Evolutionary conservation across 2,888 invertebrate species (phyloP).

Genomic region (Tholera decimalis): DNA sequence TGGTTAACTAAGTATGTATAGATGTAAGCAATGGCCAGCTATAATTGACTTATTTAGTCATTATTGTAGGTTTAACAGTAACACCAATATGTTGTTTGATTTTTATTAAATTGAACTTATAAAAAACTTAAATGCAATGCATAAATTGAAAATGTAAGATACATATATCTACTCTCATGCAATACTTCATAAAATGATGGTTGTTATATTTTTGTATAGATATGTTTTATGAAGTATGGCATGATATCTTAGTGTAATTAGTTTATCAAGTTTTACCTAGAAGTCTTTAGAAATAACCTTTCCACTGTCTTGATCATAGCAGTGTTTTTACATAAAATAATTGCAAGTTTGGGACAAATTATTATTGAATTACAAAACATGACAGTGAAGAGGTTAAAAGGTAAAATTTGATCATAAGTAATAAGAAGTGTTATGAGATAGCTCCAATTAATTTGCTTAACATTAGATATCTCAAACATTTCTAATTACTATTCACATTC

Average conservation of each 20-base stretch:
- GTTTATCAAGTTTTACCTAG: constrained; percentile 76
- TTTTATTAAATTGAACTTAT: constrained; percentile 90
- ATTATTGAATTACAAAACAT: not conserved
- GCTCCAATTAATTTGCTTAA: constrained; percentile 59
- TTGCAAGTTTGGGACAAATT: not conserved
- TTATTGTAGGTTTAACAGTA: constrained; percentile 81
- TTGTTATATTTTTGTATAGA: constrained; percentile 67
- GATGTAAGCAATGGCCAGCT: constrained; percentile 81
- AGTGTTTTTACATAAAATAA: not conserved
- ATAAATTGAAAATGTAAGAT: constrained; percentile 90
- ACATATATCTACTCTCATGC: constrained; percentile 85
- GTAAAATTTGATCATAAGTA: constrained; percentile 78
- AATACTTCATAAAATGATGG: constrained; percentile 75
- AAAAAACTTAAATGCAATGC: constrained; percentile 89
- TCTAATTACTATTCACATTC: constrained; percentile 80
- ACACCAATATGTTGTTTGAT: constrained; percentile 88
- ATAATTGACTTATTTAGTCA: constrained; percentile 79
- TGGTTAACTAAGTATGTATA: constrained; percentile 69
- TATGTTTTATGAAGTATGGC: constrained; percentile 72
- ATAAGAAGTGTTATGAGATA: constrained; percentile 71
- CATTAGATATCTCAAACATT: constrained; percentile 67
- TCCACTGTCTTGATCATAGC: constrained; percentile 4
- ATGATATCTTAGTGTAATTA: constrained; percentile 75
- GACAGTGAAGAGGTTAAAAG: constrained; percentile 57
- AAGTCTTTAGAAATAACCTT: constrained; percentile 24